phyloP scores from a whole-genome alignment of 2,113 vertebrate species.

The Numenius arquata region DNA sequence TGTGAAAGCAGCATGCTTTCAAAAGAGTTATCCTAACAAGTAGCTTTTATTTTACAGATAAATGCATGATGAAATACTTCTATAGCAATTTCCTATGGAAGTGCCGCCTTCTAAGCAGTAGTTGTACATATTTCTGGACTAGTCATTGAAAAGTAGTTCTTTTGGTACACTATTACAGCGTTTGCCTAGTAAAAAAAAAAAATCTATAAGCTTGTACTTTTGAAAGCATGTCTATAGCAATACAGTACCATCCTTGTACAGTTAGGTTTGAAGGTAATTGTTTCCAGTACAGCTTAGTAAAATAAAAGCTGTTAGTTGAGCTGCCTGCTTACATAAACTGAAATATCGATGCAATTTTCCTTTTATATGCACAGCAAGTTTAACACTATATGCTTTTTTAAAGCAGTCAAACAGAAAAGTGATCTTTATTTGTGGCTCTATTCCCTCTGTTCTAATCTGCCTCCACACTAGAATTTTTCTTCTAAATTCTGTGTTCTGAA shows the following conservation, averaged over 20 bases:
- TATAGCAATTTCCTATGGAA: neutral
- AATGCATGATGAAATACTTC: neutral
- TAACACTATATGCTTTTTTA: neutral
- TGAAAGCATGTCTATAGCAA: rapidly evolving
- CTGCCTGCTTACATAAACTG: neutral
- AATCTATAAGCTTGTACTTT: neutral
- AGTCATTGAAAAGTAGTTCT: neutral
- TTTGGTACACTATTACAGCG: neutral
- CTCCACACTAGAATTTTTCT: neutral
- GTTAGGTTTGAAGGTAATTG: neutral
- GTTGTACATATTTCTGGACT: neutral
- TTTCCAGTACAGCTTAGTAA: neutral
- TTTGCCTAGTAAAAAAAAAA: neutral
- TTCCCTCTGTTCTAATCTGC: neutral
- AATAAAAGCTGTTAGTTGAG: neutral
- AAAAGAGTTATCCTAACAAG: neutral
- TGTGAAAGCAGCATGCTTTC: neutral
- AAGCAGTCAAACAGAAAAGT: neutral
- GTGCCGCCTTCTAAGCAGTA: neutral
- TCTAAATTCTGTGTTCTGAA: neutral
- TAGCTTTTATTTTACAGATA: neutral
- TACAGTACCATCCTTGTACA: neutral
- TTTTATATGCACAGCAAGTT: neutral
- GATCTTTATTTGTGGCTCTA: neutral
- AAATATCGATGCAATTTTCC: neutral